These are phyloP conservation scores for Galbula dea DNA, from an alignment of 2,113 vertebrate genomes.

Conservation along the genomic window DNA sequence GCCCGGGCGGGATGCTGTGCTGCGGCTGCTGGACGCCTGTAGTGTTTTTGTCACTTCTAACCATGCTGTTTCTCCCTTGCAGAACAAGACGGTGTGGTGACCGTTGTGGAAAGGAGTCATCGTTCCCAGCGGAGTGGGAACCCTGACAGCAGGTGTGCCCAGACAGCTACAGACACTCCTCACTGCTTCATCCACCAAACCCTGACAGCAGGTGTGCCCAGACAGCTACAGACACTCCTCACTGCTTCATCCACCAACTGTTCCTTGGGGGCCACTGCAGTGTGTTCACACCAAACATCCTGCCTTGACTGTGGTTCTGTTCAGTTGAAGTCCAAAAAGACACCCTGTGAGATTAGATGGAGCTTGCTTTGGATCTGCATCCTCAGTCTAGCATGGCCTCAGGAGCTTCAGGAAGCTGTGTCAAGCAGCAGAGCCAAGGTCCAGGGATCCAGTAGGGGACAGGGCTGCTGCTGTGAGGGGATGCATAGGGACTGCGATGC, in stretches of 20 bases:
- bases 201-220: neutral
- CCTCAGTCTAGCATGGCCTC: neutral
- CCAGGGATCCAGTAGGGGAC: neutral
- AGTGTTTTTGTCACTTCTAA: neutral
- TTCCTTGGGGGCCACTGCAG: neutral
- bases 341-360: neutral
- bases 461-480: constrained; percentile 68
- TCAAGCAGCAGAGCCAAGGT: neutral
- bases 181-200: neutral
- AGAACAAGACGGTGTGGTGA: constrained; percentile 29
- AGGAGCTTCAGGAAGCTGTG: neutral
- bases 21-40: neutral
- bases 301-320: neutral
- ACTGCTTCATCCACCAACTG: neutral
- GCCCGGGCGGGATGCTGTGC: neutral
- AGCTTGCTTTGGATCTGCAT: neutral
- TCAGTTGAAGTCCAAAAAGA: neutral
- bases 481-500: constrained; percentile 78
- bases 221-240: neutral
- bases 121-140: neutral
- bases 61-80: neutral
- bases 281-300: neutral
- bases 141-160: neutral
- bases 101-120: neutral
- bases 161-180: neutral